Evolutionary conservation across 2,888 invertebrate species (phyloP).

Genomic region (Diachrysia chrysitis): DNA sequence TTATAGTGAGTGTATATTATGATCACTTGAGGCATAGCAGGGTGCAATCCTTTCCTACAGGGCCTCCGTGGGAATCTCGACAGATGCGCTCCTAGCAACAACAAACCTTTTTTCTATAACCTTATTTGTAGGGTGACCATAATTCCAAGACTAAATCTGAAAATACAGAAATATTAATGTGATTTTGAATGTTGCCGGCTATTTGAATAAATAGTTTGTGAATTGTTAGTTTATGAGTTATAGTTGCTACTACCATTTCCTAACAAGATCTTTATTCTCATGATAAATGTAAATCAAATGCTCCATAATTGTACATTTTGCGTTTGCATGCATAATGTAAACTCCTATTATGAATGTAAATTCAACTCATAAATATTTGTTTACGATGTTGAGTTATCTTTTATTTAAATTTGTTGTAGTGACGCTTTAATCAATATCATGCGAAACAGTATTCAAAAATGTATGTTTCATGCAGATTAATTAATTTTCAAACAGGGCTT

Average conservation of each 20-base stretch:
- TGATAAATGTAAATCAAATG: not conserved
- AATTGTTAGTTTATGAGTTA: not conserved
- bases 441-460: not conserved
- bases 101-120: conserved; percentile 79
- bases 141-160: conserved; percentile 12
- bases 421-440: not conserved
- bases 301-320: conserved; percentile 7
- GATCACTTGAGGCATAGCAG: conserved; percentile 38
- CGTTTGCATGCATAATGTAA: conserved; percentile 11
- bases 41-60: conserved; percentile 80
- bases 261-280: not conserved
- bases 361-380: not conserved
- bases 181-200: not conserved
- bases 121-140: conserved; percentile 64
- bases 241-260: not conserved
- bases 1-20: conserved; percentile 41
- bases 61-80: conserved; percentile 81
- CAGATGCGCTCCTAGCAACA: conserved; percentile 80
- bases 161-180: not conserved
- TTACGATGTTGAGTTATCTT: conserved; percentile 1
- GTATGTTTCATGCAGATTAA: not conserved
- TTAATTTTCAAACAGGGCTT: conserved; percentile 2
- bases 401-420: not conserved
- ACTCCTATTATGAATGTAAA: conserved; percentile 1
- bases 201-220: not conserved